These are phyloP conservation scores for Candoia aspera DNA, from an alignment of 2,113 vertebrate genomes.

Conservation along the genomic window DNA sequence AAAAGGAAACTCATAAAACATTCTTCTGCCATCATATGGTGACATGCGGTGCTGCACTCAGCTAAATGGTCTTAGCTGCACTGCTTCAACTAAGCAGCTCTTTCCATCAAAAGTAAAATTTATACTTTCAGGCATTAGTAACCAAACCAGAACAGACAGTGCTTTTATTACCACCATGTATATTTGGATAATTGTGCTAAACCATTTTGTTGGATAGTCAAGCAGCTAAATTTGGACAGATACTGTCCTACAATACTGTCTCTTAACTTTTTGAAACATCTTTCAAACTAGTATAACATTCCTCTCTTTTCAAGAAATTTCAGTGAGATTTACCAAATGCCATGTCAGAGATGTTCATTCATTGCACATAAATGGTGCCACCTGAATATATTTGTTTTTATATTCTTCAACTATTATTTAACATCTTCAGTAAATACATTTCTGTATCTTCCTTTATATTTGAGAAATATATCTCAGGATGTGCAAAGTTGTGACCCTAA, in stretches of 20 bases:
- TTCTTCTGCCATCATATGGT: constrained; percentile 84
- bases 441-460: constrained; percentile 15
- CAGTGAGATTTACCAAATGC: constrained; percentile 34
- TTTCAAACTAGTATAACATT: constrained; percentile 37
- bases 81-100: constrained; percentile 35
- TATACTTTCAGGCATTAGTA: constrained; percentile 1
- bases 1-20: constrained; percentile 70
- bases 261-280: constrained; percentile 31
- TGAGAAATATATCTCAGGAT: constrained; percentile 30
- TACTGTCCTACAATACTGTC: background rate
- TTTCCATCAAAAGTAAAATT: constrained; percentile 19
- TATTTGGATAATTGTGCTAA: background rate
- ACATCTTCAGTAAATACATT: constrained; percentile 31
- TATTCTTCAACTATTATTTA: constrained; percentile 20
- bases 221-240: constrained; percentile 17
- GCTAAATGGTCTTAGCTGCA: constrained; percentile 12
- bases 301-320: constrained; percentile 32
- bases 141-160: background rate
- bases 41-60: constrained; percentile 72
- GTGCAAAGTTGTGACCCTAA: background rate
- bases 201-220: constrained; percentile 9
- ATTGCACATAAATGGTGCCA: background rate
- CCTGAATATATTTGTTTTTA: background rate
- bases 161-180: background rate
- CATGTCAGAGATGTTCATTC: background rate